These are phyloP conservation scores for Sinosuthora webbiana DNA, from an alignment of 2,113 vertebrate genomes.

Conservation along the genomic window DNA sequence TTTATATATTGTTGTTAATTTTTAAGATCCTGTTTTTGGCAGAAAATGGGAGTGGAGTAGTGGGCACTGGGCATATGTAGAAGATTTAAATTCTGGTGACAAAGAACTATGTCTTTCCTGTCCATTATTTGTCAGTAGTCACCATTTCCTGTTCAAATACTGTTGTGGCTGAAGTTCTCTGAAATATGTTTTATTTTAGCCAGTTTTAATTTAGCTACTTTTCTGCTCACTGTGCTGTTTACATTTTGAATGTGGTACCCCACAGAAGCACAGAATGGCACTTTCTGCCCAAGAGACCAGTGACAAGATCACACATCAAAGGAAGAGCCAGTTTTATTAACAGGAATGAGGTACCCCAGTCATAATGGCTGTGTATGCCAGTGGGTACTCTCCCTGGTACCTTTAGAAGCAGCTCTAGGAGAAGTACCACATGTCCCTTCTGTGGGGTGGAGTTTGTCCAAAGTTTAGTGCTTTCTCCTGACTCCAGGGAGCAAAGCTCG, in stretches of 20 bases:
- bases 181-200: not conserved
- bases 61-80: not conserved
- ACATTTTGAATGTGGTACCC: not conserved
- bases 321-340: not conserved
- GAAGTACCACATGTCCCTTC: not conserved
- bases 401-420: not conserved
- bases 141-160: not conserved
- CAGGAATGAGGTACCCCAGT: not conserved
- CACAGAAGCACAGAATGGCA: not conserved
- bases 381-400: accelerated
- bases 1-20: not conserved
- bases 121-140: not conserved
- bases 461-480: not conserved
- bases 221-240: not conserved
- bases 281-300: not conserved
- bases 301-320: not conserved
- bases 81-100: not conserved
- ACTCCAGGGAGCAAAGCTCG: not conserved
- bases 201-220: not conserved
- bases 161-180: not conserved
- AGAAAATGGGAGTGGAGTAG: not conserved
- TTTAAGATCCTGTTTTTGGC: not conserved
- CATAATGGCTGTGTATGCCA: not conserved
- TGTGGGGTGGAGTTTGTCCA: not conserved
- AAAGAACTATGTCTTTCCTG: not conserved